Evolutionary conservation across 2,888 invertebrate species (phyloP), one percentile per base, ranked within the genome.

Genomic region (Junonia oenone): DNA sequence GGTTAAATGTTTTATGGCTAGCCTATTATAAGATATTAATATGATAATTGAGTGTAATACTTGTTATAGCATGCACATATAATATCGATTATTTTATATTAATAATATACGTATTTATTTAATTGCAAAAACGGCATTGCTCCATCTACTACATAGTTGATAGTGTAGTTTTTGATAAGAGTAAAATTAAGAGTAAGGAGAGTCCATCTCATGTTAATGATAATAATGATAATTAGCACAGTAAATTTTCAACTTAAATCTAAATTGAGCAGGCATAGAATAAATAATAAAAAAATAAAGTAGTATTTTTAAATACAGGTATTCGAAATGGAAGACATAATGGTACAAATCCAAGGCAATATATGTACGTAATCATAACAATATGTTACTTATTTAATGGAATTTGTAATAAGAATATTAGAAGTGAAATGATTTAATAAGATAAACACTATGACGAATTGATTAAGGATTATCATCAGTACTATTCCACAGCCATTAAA

Each of bases 401-500:
- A 73, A 72, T 76, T 69, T 73, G 71, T 69, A 66, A 69, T 71
- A 68, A 71, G 63, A 72, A 69, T 65, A 72, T 72, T 73, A 61
- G 59, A 67, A 72, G 68, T 69, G 60, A 75, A 78, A 76, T 66
- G 62, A 74, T 55, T 48, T 45, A 73, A 54, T 69, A 76, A 47
- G 69, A 76, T 70, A 73, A 67, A 73, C 67, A 71, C 68, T 74
- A 77, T 69, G 74, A 80, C 66, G 66, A 78, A 69, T 69, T 78
- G 75, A 80, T 80, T 78, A 79, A 78, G 78, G 75, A 76, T 80
- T 78, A 83, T 81, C 73, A 78, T 87, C 83, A 87, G 85, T 88
- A 80, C 84, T 72, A 81, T 84, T 84, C 87, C 90, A 90, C 90
- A 90, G 90, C 90, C 90, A 88, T 90, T 83, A 82, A 81, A 73